Base-by-base conservation (phyloP, 2,113 vertebrate genomes). In the Platysternon megacephalum region DNA sequence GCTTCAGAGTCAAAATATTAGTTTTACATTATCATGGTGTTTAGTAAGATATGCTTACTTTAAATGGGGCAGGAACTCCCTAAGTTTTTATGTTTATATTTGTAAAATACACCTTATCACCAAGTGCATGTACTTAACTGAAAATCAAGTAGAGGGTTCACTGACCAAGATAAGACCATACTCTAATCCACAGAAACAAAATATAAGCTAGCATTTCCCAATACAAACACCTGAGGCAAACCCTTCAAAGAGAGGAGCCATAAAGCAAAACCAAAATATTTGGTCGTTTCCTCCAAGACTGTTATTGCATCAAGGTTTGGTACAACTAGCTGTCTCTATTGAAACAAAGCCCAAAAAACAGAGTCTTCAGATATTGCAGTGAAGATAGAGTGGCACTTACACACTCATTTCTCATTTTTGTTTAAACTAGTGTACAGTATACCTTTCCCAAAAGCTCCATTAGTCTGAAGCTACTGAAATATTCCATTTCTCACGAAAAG, bases 111-210 rank as follows among this genome's bases (percentile, higher is more conserved):
- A 90, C 68, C 53, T 89, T 84, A 89, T 79, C 88, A 80, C 82
- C 32, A 49, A 94, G 82, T 42, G 81, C 74, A 96, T 95, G 89
- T 92, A 97, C 82, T 96, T 84, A 92, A 86, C 79, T n/a, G 32
- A 56, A 65, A 86, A 42, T 68, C 81, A 93, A 92, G 83, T n/a
- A 82, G n/a, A 53, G 24, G 9, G 49, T 10, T 86, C 68, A 32
- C 29, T 74, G 81, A 86, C 44, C 78, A 94, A 44, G 53, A 52
- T 78, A 61, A 87, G 35, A 4, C 42, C 42, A 53, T 84, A 49
- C 4, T 3, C 58, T 28, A 61, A 8, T 44, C 51, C 32, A 89
- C 46, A 84, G 94, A 87, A 94, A 29, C 7, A 55, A 90, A 93
- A 13, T 61, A 87, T 61, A 74, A 94, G 53, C 8, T 51, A 87